Evolutionary conservation across 1,140 invertebrate species (phyloP), one percentile per base, ranked within the genome.

Genomic region (Heliothis virescens): DNA sequence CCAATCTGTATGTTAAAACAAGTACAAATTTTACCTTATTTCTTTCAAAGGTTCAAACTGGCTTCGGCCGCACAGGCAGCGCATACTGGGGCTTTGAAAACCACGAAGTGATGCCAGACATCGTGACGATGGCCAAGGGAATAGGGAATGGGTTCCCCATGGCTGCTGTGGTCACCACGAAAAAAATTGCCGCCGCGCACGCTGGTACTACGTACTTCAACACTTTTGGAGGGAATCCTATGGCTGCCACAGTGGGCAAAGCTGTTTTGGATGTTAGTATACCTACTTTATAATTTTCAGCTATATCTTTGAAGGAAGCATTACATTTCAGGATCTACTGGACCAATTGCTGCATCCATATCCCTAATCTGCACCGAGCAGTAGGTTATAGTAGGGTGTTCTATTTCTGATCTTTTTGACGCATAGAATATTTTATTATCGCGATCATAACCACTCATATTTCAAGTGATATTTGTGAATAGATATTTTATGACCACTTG

Each of bases 111-210:
- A 86, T 95, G 16, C 99, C 99, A 0, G 99, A 99, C 94, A 99
- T 99, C 87, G 97, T 98, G 0, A 98, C 97, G 1, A 96, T 98
- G 96, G 98, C 98, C 0, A 98, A 98, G 90, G 97, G 97, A n/a
- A 98, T 98, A 60, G 97, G 97, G 1, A 99, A 99, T 94, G 98
- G 99, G 1, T 99, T 98, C 94, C 99, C 99, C 0, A 93, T 99
- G 88, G 99, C 97, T 1, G 99, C 98, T 15, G 98, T 99, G 0
- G 97, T 99, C 0, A 99, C 99, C 0, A 99, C 97, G 0, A 96
- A 96, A 5, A 96, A 98, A 91, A 98, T 99, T 73, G 98, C 98
- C 0, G 91, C 96, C 13, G 95, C 95, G 7, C 95, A 99, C 83
- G 96, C 95, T 0, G 95, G 96, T 83, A 98, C 98, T 0, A 89